phyloP scores from a whole-genome alignment of 2,797 vertebrate genomes.

The Scolopax rusticola region DNA sequence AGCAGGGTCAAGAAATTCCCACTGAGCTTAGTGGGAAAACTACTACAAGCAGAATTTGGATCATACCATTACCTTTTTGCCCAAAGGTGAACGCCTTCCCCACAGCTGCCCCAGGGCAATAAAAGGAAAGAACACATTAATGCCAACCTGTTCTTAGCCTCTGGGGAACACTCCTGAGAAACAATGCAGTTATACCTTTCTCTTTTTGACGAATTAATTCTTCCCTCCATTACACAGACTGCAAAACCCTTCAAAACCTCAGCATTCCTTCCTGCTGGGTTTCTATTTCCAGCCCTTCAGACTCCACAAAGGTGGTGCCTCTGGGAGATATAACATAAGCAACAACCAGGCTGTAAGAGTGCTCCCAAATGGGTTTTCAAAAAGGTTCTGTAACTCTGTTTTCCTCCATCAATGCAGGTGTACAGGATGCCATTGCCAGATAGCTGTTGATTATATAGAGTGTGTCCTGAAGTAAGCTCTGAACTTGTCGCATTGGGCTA shows the following conservation, averaged over 20 bases:
- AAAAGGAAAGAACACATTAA: not conserved
- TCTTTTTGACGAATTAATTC: not conserved
- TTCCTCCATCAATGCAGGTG: not conserved
- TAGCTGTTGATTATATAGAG: not conserved
- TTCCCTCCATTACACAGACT: not conserved
- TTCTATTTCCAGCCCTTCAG: not conserved
- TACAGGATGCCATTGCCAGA: not conserved
- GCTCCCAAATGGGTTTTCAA: slow-evolving; percentile 4
- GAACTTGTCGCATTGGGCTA: not conserved
- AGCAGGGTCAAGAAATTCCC: not conserved
- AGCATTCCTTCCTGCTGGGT: not conserved
- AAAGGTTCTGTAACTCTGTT: not conserved
- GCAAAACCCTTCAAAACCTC: not conserved
- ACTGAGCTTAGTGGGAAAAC: not conserved
- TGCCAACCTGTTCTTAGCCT: not conserved
- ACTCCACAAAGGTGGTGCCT: not conserved
- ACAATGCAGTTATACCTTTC: not conserved
- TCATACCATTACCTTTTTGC: not conserved
- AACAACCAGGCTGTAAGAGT: not conserved
- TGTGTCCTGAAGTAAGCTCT: not conserved
- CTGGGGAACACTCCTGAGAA: not conserved
- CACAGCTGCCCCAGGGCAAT: not conserved
- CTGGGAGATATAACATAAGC: not conserved
- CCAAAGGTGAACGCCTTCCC: not conserved
- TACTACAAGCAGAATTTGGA: not conserved